Percentiles rank a stretch among this genome's conserved stretches.
These are phyloP conservation scores for Standfussiana lucernea DNA, from an alignment of 2,888 invertebrate genomes.

Conservation along the genomic window DNA sequence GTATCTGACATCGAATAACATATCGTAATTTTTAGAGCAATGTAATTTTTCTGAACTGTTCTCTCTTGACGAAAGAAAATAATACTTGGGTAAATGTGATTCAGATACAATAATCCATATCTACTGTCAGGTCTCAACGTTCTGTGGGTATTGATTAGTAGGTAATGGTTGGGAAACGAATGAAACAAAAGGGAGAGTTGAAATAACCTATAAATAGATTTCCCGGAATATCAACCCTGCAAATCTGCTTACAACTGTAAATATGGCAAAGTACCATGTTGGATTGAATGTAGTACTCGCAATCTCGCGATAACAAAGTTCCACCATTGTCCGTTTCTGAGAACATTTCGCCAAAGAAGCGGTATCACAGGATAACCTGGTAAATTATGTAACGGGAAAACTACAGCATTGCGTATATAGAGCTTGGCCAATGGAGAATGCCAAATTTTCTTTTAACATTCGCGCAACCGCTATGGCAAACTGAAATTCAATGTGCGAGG, in stretches of 20 bases:
- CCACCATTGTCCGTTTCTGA: slow-evolving; percentile 2
- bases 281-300: neutral
- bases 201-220: slow-evolving; percentile 23
- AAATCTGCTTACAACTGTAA: neutral
- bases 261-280: neutral
- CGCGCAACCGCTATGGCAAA: slow-evolving; percentile 18
- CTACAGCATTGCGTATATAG: slow-evolving; percentile 60
- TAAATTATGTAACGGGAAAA: slow-evolving; percentile 56
- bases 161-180: neutral
- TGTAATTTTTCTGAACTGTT: neutral
- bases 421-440: slow-evolving; percentile 50
- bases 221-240: neutral
- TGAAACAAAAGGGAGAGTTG: neutral
- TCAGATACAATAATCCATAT: neutral
- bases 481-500: slow-evolving; percentile 9
- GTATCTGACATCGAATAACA: slow-evolving; percentile 10
- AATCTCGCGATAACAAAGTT: slow-evolving; percentile 10
- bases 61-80: neutral
- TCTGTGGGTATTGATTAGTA: slow-evolving; percentile 34
- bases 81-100: neutral
- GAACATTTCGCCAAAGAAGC: slow-evolving; percentile 4
- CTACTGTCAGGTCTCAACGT: neutral
- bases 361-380: slow-evolving; percentile 24
- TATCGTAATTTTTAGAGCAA: slow-evolving; percentile 14
- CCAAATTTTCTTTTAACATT: slow-evolving; percentile 54